Evolutionary conservation across 2,888 invertebrate species (phyloP), one percentile per base, ranked within the genome.

Genomic region (Hemithea aestivaria): DNA sequence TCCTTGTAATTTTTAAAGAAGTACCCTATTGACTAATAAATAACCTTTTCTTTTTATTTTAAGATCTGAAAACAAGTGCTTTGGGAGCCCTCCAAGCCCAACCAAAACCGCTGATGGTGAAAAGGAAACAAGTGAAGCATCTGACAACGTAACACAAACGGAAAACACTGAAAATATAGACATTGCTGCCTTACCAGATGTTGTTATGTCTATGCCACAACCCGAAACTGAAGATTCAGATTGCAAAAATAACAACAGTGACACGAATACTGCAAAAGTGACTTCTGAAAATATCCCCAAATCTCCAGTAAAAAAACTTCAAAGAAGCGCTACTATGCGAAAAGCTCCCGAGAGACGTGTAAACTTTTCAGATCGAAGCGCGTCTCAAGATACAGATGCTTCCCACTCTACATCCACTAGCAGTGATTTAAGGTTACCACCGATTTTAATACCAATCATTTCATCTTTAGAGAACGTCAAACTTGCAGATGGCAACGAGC

Each of bases 361-460:
- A 0, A 87, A 84, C 51, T 83, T 90, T 55, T 84, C 87, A n/a
- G 84, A 87, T 37, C 62, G 88, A 62, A 88, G 88, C 45, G 81
- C 80, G n/a, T 90, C 90, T 6, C 90, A 90, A 66, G 91, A 90
- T 39, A 90, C 90, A 1, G 90, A 90, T 53, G 88, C 82, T 20
- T 90, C 90, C 1, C 87, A 89, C 59, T 90, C 89, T 7, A 90
- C 90, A 4, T 89, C 89, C 0, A 89, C 89, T 1, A 88, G 88
- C 48, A 89, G 89, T 55, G 91, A 91, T 49, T 75, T 91, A 53
- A 87, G 91, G 63, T 74, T 93, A 27, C 93, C 94, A 6, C 93
- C 93, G 2, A 93, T 94, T 62, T 74, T 93, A 52, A 77, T 91
- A 22, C 92, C 92, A 20, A 91, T 92, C 37, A 90, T 92, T 46